These are phyloP conservation scores for Anisognathus igniventris DNA, from an alignment of 2,797 vertebrate species.

Conservation along the genomic window DNA sequence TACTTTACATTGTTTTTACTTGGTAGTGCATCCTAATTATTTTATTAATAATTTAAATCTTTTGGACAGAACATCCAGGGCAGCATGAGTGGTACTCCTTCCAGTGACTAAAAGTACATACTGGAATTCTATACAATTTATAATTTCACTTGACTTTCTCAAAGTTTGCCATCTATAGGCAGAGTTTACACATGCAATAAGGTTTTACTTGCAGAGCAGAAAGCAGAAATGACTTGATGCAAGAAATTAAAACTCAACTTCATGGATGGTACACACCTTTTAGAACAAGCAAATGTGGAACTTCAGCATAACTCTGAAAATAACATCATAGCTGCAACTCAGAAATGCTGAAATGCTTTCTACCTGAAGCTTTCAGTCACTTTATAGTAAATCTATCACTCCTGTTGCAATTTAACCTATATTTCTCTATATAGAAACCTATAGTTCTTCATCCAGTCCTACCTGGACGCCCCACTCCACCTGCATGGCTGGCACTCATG, in stretches of 20 bases:
- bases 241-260: neutral
- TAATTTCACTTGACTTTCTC: neutral
- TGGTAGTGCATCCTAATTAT: neutral
- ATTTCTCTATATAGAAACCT: neutral
- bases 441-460: neutral
- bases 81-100: neutral
- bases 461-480: neutral
- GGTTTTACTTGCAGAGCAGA: neutral
- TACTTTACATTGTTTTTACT: neutral
- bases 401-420: neutral
- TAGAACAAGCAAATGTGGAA: neutral
- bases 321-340: neutral
- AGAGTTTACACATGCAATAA: neutral
- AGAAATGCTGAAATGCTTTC: neutral
- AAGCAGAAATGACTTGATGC: neutral
- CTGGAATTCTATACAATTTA: neutral
- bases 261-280: neutral
- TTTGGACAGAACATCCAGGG: neutral
- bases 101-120: neutral
- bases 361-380: neutral
- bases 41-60: neutral
- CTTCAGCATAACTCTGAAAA: neutral
- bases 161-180: neutral
- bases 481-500: neutral
- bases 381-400: neutral